Conservation (phyloP, 2,113 vertebrate genomes). For the Rhodinocichla rosea region DNA sequence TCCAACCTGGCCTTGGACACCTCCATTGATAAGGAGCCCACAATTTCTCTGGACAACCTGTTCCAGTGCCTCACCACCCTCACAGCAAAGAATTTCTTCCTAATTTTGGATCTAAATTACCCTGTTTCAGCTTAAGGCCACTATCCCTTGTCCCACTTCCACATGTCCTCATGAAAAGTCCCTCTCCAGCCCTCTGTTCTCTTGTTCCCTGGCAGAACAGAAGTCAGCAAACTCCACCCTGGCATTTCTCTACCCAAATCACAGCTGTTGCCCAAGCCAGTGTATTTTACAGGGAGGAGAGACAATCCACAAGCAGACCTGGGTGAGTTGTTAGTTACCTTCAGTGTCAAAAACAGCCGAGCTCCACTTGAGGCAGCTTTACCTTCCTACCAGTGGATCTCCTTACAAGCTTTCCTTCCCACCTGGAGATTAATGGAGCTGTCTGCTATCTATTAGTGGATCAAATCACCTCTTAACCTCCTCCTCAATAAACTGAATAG, state of each 20-base stretch:
- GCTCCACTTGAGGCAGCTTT: background rate
- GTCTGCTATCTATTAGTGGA: conserved; percentile 20
- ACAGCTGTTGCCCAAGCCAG: background rate
- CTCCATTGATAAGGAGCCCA: background rate
- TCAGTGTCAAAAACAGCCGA: background rate
- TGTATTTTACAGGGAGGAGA: background rate
- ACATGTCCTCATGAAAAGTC: no score
- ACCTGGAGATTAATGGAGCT: conserved; percentile 34
- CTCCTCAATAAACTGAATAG: conserved; percentile 27
- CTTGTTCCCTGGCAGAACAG: background rate
- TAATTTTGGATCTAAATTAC: background rate
- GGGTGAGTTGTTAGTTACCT: background rate
- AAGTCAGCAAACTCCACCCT: background rate
- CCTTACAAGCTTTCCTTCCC: background rate
- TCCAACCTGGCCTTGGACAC: background rate
- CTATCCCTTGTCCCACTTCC: no score
- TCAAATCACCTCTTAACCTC: conserved; percentile 54
- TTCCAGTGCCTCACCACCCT: background rate
- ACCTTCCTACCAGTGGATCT: background rate
- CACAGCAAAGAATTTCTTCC: background rate
- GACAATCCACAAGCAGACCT: background rate
- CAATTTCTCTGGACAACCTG: background rate
- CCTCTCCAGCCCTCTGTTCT: background rate
- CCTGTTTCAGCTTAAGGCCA: background rate
- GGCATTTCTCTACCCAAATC: background rate